A percentile compares a stretch with the other conserved stretches of the same genome.
These are phyloP conservation scores for Cremastobaeus sp. DNA, from an alignment of 2,888 invertebrate genomes.

Conservation along the genomic window DNA sequence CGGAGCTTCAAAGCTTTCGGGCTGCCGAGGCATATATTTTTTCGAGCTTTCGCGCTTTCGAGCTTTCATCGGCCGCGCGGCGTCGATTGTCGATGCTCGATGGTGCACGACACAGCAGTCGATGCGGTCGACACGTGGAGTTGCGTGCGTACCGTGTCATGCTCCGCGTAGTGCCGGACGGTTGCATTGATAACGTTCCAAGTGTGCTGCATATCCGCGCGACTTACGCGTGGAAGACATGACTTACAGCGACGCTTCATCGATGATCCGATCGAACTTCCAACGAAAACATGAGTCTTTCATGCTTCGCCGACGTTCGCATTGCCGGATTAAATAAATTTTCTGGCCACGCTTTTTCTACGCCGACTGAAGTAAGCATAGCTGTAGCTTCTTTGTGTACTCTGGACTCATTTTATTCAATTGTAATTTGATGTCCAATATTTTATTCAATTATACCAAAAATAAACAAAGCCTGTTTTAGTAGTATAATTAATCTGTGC, in stretches of 20 bases:
- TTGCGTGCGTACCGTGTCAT: slow-evolving; percentile 62
- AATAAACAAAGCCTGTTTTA: no score
- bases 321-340: slow-evolving; percentile 27
- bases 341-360: slow-evolving; percentile 16
- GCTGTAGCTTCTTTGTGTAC: background rate
- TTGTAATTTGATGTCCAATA: no score
- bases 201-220: slow-evolving; percentile 42
- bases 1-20: slow-evolving; percentile 52
- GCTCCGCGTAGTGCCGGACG: slow-evolving; percentile 34
- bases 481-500: no score
- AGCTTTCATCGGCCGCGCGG: slow-evolving; percentile 57
- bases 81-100: slow-evolving; percentile 50
- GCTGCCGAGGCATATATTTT: slow-evolving; percentile 43
- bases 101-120: slow-evolving; percentile 52
- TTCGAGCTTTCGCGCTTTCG: slow-evolving; percentile 70
- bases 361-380: slow-evolving; percentile 19
- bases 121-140: slow-evolving; percentile 69
- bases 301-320: slow-evolving; percentile 19
- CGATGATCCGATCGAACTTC: slow-evolving; percentile 36
- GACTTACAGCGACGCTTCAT: slow-evolving; percentile 36
- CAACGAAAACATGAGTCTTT: slow-evolving; percentile 34
- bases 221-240: slow-evolving; percentile 45
- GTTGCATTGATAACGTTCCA: slow-evolving; percentile 18
- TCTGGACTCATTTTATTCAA: background rate
- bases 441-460: no score